Percentiles rank a stretch among this genome's conserved stretches.
phyloP scores from a whole-genome alignment of 2,797 vertebrate species.

The Sebastes kiyomatsui region DNA sequence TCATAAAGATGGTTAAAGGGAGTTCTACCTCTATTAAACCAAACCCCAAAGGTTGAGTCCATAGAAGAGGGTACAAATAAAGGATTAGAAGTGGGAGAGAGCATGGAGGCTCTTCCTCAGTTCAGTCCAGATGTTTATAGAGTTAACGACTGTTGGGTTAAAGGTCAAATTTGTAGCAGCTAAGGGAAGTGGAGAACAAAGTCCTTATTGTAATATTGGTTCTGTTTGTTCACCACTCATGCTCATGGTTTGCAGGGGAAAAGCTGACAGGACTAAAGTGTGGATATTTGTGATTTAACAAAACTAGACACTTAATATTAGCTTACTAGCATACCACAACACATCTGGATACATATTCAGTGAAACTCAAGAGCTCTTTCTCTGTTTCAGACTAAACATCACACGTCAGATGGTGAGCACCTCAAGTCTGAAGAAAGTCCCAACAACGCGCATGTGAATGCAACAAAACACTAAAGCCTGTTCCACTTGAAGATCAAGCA shows the following conservation, averaged over 20 bases:
- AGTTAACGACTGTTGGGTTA: too few species aligned
- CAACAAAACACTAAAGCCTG: neutral
- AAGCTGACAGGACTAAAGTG: neutral
- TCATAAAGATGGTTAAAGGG: too few species aligned
- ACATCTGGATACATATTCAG: neutral
- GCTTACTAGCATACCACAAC: neutral
- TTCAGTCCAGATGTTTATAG: too few species aligned
- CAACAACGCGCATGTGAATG: neutral
- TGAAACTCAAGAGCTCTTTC: neutral
- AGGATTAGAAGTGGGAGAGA: too few species aligned
- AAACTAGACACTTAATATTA: neutral
- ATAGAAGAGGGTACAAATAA: too few species aligned
- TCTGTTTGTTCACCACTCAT: too few species aligned
- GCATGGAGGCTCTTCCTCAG: too few species aligned
- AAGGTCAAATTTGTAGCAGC: too few species aligned
- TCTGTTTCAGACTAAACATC: slow-evolving; percentile 36
- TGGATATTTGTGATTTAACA: neutral
- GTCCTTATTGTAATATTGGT: neutral
- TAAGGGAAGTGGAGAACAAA: too few species aligned
- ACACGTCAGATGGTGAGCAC: neutral
- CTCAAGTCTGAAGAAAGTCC: neutral
- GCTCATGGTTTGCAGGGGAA: too few species aligned
- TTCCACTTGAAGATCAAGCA: neutral
- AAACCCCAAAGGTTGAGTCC: too few species aligned
- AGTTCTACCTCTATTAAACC: too few species aligned